Base-by-base conservation (phyloP, 2,797 vertebrate species). In the Pogoniulus pusillus region DNA sequence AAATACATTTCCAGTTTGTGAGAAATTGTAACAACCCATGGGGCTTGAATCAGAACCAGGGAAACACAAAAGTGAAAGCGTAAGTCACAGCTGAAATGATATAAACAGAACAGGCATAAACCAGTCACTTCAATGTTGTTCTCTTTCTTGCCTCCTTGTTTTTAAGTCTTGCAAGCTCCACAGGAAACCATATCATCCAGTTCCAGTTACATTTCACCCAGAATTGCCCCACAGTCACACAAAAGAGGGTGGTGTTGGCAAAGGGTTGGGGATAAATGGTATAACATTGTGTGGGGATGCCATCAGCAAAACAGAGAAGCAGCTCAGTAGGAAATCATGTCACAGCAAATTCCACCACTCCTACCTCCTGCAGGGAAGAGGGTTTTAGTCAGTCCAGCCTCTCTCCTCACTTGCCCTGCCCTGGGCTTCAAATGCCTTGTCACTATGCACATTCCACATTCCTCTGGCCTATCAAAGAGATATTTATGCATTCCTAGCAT, bases 401-500 rank as follows among this genome's bases (percentile, higher is more conserved):
- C 90, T 83, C 87, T 92, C 85, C 82, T 90, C 69, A 69, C 77
- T 95, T 94, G 85, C 83, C 77, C 66, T 85, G 49, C 91, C 64
- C 49, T 71, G 66, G 85, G 83, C 85, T 96, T 57, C 45, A 89
- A 94, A 93, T 30, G 55, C 77, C 66, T 66, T 59, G 65, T 93
- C 73, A 86, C 74, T 74, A 94, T 83, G 71, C 81, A 73, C 92
- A 93, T 93, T 95, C 95, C 85, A 90, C 87, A 90, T 96, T 93
- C 94, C 92, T 96, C 93, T 89, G 87, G 92, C 78, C 89, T 95
- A 96, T 90, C 94, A 90, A 78, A 86, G 91, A 65, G 37, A 95
- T 96, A 97, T 95, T 94, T 96, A 97, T 97, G 96, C 93, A 97
- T 97, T 97, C 96, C 93, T 95, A 90, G 73, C 69, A 60, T 84